phyloP scores from a whole-genome alignment of 2,888 invertebrate genomes.

The Metellina segmentata region DNA sequence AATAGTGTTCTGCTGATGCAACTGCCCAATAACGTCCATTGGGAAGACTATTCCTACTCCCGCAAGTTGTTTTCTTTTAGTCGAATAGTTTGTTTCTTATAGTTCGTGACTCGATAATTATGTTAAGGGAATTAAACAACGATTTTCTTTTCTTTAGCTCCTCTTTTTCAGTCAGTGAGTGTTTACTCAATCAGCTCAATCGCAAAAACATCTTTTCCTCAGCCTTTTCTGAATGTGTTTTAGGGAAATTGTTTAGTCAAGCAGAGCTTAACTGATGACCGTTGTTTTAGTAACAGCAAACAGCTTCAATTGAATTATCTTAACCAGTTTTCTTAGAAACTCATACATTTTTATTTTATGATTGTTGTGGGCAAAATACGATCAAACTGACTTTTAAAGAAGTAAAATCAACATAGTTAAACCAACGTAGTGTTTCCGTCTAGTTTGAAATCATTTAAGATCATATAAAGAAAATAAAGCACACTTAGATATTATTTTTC shows the following conservation, averaged over 20 bases:
- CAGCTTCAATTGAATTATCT: not conserved
- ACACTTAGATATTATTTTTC: too few species aligned
- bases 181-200: not conserved
- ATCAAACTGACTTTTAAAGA: too few species aligned
- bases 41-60: constrained; percentile 2
- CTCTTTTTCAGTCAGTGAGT: not conserved
- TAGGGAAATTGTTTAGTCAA: not conserved
- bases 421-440: too few species aligned
- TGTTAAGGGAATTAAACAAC: constrained; percentile 62
- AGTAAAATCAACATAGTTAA: too few species aligned
- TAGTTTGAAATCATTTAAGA: too few species aligned
- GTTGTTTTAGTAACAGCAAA: not conserved
- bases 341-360: too few species aligned
- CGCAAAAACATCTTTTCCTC: not conserved
- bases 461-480: too few species aligned
- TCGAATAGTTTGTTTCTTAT: constrained; percentile 45
- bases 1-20: constrained; percentile 35
- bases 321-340: not conserved
- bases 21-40: constrained; percentile 10
- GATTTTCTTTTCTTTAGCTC: constrained; percentile 43
- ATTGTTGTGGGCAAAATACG: too few species aligned
- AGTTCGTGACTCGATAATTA: constrained; percentile 56
- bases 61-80: constrained; percentile 29
- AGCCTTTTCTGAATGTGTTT: not conserved
- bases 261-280: not conserved